Evolutionary conservation across 30 jellyfish, hydroid and myxozoan species (phyloP).

Genomic region (Aurelia aurita complex sp. Pacific): DNA sequence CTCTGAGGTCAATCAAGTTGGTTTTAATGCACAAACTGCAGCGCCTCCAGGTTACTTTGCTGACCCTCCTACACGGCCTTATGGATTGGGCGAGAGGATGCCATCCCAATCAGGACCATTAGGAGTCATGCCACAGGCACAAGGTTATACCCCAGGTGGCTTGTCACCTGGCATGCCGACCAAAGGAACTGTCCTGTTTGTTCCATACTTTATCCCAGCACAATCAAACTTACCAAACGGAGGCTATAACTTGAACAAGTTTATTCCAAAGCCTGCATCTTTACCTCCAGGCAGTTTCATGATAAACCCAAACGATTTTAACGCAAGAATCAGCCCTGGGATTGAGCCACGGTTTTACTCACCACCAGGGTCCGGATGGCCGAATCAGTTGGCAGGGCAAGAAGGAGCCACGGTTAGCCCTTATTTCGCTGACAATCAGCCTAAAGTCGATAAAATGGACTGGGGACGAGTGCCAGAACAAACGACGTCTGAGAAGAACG

Average conservation of each 20-base stretch:
- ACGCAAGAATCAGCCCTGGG: slow-evolving; percentile 23
- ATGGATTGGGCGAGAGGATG: background rate
- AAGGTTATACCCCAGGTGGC: background rate
- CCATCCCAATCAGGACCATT: slow-evolving; percentile 19
- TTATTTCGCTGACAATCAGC: background rate
- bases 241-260: background rate
- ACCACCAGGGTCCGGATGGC: background rate
- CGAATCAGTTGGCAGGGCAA: background rate
- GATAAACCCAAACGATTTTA: slow-evolving; percentile 22
- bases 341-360: slow-evolving; percentile 6
- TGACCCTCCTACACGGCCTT: background rate
- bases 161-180: slow-evolving; percentile 28
- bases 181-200: slow-evolving; percentile 55
- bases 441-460: background rate
- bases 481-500: background rate
- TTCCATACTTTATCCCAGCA: slow-evolving; percentile 65
- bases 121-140: background rate
- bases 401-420: background rate
- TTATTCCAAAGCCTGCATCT: slow-evolving; percentile 8
- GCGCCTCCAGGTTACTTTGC: background rate
- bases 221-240: slow-evolving; percentile 19
- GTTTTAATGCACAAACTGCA: background rate
- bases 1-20: background rate
- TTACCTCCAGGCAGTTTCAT: slow-evolving; percentile 50
- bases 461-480: background rate